Base-by-base conservation (phyloP, 35 echinoderm and acorn worm genomes). In the Acanthaster planci region DNA sequence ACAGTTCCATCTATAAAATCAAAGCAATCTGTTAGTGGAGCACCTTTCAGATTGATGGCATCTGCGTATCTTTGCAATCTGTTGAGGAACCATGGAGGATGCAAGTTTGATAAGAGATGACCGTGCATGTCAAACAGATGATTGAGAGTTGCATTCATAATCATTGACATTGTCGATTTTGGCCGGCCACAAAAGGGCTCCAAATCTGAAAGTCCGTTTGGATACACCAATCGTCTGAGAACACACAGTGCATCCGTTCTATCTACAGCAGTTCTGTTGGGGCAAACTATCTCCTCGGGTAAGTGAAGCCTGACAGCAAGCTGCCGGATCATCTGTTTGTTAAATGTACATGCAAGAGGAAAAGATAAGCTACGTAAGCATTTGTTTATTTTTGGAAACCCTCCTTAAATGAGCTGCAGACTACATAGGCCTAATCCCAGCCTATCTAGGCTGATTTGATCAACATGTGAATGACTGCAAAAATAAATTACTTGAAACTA, bases 131-230 rank as follows among this genome's bases (percentile, higher is more conserved):
- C 39, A 76, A 50, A 87, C 4, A 87, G 76, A 29, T 77, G 32
- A 2, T 87, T 52, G 9, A 87, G 68, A 50, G 68, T 76, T 14
- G 36, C 47, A 52, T 77, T 77, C 37, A 76, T 87, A 21, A 78
- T 78, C 39, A 87, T 34, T 8, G 67, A 87, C 51, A 87, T 52
- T 7, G 38, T 52, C 31, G 68, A 53, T 31, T 23, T 56, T 12
- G 42, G 42, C 4, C 42, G 21, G 76, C 92, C 34, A 90, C 80
- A 31, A 59, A 59, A 76, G 14, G 76, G 32, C 42, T 84, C 77
- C 40, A 94, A 31, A 84, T 94, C 87, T 17, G 51, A 87, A 60
- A 84, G 86, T 54, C 92, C 81, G 39, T 47, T 76, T 51, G 83
- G 80, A 34, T 92, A 88, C 16, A 86, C 85, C n/a, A 89, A 92